Evolutionary conservation across 2,888 invertebrate species (phyloP).

Genomic region (Torymus tubicola): DNA sequence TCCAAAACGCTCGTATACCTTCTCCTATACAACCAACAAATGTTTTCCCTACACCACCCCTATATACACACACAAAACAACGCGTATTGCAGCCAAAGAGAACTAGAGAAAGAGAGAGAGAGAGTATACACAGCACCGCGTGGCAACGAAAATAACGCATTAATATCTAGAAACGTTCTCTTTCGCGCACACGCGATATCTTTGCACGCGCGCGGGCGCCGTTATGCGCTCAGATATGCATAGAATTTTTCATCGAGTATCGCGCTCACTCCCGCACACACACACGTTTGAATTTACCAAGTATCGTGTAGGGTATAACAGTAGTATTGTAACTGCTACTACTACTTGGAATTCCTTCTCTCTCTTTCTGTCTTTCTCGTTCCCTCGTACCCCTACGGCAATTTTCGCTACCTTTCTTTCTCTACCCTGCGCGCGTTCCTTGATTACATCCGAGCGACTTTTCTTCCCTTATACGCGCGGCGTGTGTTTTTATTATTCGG

Average conservation of each 20-base stretch:
- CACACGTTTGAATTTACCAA: slow-evolving; percentile 50
- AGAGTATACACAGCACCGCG: neutral
- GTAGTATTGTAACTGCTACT: slow-evolving; percentile 58
- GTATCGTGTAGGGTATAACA: slow-evolving; percentile 41
- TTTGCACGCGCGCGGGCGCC: slow-evolving; percentile 11
- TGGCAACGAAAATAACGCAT: slow-evolving; percentile 53
- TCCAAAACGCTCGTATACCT: no score
- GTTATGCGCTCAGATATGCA: slow-evolving; percentile 62
- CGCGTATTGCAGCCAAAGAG: neutral
- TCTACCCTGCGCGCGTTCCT: neutral
- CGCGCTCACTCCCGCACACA: slow-evolving; percentile 9
- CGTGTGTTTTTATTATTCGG: slow-evolving; percentile 21
- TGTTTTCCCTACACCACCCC: no score
- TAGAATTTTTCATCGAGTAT: slow-evolving; percentile 65
- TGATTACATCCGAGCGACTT: slow-evolving; percentile 46
- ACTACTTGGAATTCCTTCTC: slow-evolving; percentile 54
- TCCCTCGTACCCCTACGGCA: slow-evolving; percentile 10
- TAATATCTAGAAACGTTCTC: slow-evolving; percentile 52
- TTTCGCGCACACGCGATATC: slow-evolving; percentile 33
- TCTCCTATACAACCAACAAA: no score
- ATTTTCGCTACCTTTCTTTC: slow-evolving; percentile 6
- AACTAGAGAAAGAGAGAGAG: neutral
- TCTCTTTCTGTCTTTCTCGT: neutral
- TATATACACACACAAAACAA: no score
- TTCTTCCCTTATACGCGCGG: slow-evolving; percentile 30